These are phyloP conservation scores for Xestia xanthographa DNA, from an alignment of 2,888 invertebrate species.

Conservation along the genomic window DNA sequence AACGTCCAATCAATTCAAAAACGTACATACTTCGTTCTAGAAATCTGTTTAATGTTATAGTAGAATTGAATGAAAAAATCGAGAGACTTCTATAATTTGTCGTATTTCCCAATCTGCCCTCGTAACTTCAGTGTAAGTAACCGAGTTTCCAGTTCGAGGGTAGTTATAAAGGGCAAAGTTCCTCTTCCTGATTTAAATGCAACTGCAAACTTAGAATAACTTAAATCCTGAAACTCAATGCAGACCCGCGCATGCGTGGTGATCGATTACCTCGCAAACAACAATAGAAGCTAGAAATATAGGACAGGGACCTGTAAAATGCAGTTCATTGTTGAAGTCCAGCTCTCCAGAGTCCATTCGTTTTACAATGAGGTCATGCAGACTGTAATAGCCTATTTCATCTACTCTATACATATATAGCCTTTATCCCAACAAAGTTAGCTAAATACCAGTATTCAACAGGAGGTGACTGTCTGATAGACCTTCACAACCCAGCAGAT, in stretches of 20 bases:
- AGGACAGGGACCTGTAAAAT: slow-evolving; percentile 9
- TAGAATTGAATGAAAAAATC: background rate
- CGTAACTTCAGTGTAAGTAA: background rate
- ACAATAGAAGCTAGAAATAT: slow-evolving; percentile 37
- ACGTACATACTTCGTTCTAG: background rate
- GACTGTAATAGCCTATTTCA: background rate
- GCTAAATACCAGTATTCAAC: background rate
- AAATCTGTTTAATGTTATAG: background rate
- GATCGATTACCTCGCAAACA: slow-evolving; percentile 33
- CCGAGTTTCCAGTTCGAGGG: background rate
- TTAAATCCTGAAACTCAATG: slow-evolving; percentile 14
- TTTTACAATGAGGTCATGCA: background rate
- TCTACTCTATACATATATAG: too few relatives aligned
- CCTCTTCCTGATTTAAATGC: background rate
- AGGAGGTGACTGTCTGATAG: background rate
- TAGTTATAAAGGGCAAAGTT: background rate
- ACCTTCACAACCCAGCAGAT: background rate
- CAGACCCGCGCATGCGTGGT: slow-evolving; percentile 37
- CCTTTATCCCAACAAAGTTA: too few relatives aligned
- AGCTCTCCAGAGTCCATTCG: background rate
- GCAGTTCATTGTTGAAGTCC: slow-evolving; percentile 15
- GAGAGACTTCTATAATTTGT: background rate
- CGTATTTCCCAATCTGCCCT: background rate
- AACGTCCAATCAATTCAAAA: background rate
- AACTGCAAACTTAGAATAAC: slow-evolving; percentile 25